Base-by-base conservation (phyloP, 2,888 invertebrate species). In the Dioctria rufipes region DNA sequence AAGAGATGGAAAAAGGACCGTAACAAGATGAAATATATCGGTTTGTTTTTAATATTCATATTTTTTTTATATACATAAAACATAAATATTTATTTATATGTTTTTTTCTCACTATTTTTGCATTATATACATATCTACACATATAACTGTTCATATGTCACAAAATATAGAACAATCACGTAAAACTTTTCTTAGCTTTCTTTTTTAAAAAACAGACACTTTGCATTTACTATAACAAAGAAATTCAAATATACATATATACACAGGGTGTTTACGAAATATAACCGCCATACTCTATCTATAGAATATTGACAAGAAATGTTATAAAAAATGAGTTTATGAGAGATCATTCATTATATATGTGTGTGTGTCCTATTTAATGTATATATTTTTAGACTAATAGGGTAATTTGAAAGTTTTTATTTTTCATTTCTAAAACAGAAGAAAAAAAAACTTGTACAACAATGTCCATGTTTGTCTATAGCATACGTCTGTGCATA, bases 1-100 rank as follows among this genome's bases (percentile, higher is more conserved):
- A 88, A 88, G 83, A 85, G 88, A 79, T 87, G 88, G 88, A 88
- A 88, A 84, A 88, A 88, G 85, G 85, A 86, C 75, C 83, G 82
- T 58, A 63, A 77, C 77, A 79, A 80, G 83, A 82, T 82, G 80
- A 84, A 84, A 82, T 80, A 82, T 79, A 82, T 83, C 86, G 89
- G 89, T 89, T 89, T 86, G 89, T 89, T 87, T 85, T 66, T 81
- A 46, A 80, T 67, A 81, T 65, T 60, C 71, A 80, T 79, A 80
- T 83, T 81, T 82, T 82, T 80, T 81, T 75, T 80, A 81, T 80
- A 80, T 78, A 63, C 73, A 73, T 51, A 80, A 65, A 61, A 80
- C 61, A 71, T 81, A 80, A 66, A 80, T 81, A 82, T 80, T 54
- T 81, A 80, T 82, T 73, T 75, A 73, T 73, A 78, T 83, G 60